A percentile compares a stretch with the other conserved stretches of the same genome.
These are phyloP conservation scores for Borostomias antarcticus DNA, from an alignment of 2,797 vertebrate genomes.

Conservation along the genomic window DNA sequence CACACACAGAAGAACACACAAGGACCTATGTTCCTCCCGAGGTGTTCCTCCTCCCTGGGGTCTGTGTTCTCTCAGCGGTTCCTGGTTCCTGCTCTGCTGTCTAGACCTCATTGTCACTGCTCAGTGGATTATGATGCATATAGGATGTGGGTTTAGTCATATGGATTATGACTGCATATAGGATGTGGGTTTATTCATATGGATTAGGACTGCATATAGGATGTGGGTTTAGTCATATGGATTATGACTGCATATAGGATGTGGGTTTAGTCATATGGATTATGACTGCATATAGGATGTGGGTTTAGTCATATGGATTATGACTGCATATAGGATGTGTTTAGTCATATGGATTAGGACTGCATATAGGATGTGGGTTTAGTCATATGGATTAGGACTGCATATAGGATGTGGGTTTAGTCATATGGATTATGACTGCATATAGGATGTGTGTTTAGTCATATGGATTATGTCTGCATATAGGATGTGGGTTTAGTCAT, in stretches of 20 bases:
- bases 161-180: conserved; percentile 29
- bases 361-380: conserved; percentile 14
- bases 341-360: conserved; percentile 26
- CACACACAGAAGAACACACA: conserved; percentile 15
- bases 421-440: conserved; percentile 25
- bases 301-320: conserved; percentile 22
- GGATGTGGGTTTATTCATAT: conserved; percentile 17
- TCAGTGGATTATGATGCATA: conserved; percentile 23
- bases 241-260: conserved; percentile 24
- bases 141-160: conserved; percentile 17
- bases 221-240: conserved; percentile 16
- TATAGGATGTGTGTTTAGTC: conserved; percentile 15
- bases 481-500: conserved; percentile 17
- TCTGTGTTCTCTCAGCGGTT: conserved; percentile 16
- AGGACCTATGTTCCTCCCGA: not conserved
- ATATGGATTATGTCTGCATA: conserved; percentile 24
- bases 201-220: conserved; percentile 24
- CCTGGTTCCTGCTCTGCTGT: conserved; percentile 15
- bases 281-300: conserved; percentile 22
- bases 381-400: conserved; percentile 24
- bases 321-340: conserved; percentile 13
- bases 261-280: conserved; percentile 18
- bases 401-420: conserved; percentile 14
- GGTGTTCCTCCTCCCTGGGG: not conserved
- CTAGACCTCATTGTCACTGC: conserved; percentile 33